Conservation (phyloP, 2,113 vertebrate genomes). For the Channa maculata region DNA sequence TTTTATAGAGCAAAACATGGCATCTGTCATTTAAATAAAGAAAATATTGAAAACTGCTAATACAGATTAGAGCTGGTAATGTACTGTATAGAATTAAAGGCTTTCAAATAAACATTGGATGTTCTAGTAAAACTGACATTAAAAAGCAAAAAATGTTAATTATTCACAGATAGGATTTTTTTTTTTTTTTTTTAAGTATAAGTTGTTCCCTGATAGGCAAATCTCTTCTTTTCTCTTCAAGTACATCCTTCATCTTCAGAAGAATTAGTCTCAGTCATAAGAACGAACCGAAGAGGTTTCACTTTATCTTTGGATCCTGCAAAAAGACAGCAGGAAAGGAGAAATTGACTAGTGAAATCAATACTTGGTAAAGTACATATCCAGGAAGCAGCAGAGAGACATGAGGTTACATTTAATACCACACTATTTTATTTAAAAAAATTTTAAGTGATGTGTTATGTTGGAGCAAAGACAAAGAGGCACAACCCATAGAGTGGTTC, state of each 20-base stretch:
- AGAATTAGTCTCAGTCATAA: neutral
- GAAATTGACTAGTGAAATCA: conserved; percentile 21
- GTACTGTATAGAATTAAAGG: neutral
- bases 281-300: conserved; percentile 19
- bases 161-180: neutral
- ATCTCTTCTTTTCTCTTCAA: conserved; percentile 7
- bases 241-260: neutral
- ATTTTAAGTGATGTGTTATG: neutral
- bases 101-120: conserved; percentile 2
- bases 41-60: neutral
- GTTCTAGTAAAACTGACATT: conserved; percentile 29
- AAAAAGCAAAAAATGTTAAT: conserved; percentile 28
- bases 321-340: conserved; percentile 42
- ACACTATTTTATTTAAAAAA: neutral
- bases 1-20: neutral
- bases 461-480: neutral
- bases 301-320: conserved; percentile 77
- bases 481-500: neutral
- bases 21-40: neutral
- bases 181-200: neutral
- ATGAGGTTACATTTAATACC: neutral
- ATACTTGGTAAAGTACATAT: conserved; percentile 4
- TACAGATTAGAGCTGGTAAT: neutral
- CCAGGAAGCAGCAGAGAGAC: conserved; percentile 13
- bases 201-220: conserved; percentile 59